phyloP scores from a whole-genome alignment of 2,888 invertebrate genomes.

The Acheta domesticus region DNA sequence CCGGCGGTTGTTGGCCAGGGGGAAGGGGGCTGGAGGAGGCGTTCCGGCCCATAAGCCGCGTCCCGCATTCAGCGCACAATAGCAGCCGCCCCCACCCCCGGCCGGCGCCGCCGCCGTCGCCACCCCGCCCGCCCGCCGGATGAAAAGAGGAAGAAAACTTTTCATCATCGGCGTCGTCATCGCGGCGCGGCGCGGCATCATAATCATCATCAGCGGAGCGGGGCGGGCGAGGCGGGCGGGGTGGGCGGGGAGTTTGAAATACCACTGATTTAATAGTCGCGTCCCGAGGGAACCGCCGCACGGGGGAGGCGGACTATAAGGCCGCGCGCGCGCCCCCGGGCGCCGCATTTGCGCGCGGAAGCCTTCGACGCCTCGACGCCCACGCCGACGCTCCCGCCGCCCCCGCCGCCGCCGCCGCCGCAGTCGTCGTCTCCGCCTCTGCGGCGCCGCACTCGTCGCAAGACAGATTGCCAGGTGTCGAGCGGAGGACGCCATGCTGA shows the following conservation, averaged over 20 bases:
- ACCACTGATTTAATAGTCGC: constrained; percentile 37
- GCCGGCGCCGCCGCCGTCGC: background rate
- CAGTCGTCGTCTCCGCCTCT: background rate
- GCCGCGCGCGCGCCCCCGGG: background rate
- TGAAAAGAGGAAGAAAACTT: constrained; percentile 32
- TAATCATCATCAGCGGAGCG: constrained; percentile 31
- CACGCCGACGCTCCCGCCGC: constrained; percentile 23
- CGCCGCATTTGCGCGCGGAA: background rate
- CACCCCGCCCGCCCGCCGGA: constrained; percentile 18
- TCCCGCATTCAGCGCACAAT: constrained; percentile 28
- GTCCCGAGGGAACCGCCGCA: constrained; percentile 33
- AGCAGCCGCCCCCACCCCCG: constrained; percentile 19
- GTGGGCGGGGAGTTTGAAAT: constrained; percentile 29
- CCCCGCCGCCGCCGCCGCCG: constrained; percentile 23
- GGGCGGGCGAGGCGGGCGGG: constrained; percentile 22
- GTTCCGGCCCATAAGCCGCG: constrained; percentile 33
- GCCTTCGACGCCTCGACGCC: background rate
- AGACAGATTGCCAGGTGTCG: too few relatives aligned
- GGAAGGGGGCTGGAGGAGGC: constrained; percentile 22
- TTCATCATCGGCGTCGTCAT: constrained; percentile 31
- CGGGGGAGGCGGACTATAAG: constrained; percentile 20
- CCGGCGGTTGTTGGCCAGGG: background rate
- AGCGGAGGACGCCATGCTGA: constrained; percentile 22
- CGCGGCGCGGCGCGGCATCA: constrained; percentile 18
- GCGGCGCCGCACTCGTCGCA: too few relatives aligned